phyloP scores from a whole-genome alignment of 2,797 vertebrate genomes.

The Microhierax caerulescens region DNA sequence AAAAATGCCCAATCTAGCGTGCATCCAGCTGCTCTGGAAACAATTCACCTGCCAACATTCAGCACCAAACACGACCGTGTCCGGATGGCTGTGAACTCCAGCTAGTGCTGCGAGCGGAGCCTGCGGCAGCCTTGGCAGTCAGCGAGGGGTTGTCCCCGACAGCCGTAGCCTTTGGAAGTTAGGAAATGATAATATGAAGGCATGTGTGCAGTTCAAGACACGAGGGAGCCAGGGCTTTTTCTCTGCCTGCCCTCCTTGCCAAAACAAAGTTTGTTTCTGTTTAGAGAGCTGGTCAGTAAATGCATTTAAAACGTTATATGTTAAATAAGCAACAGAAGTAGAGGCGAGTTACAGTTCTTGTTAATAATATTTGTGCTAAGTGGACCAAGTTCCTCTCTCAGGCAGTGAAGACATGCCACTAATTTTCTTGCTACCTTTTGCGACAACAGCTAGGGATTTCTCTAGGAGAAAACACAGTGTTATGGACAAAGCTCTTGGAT shows the following conservation, averaged over 20 bases:
- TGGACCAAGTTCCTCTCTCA: background rate
- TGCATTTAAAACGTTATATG: background rate
- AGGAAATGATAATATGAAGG: background rate
- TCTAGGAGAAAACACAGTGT: background rate
- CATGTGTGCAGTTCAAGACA: background rate
- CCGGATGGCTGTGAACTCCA: background rate
- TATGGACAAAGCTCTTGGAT: background rate
- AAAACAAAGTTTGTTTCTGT: background rate
- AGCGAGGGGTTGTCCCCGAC: background rate
- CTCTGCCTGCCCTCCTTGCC: background rate
- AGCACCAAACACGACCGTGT: accelerated
- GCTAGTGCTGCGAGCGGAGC: background rate
- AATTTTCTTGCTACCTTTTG: background rate
- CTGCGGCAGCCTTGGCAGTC: background rate
- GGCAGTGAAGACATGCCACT: background rate
- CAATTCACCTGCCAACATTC: accelerated
- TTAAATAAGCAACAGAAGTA: background rate
- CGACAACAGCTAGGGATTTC: background rate
- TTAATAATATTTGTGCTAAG: background rate
- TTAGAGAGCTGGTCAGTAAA: background rate
- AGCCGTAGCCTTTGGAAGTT: background rate
- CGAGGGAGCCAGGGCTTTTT: background rate
- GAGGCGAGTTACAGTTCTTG: background rate
- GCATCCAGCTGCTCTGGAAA: background rate
- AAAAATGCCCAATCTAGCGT: background rate